Evolutionary conservation across 1,140 invertebrate genomes (phyloP).

Genomic region (Heliconius congener): DNA sequence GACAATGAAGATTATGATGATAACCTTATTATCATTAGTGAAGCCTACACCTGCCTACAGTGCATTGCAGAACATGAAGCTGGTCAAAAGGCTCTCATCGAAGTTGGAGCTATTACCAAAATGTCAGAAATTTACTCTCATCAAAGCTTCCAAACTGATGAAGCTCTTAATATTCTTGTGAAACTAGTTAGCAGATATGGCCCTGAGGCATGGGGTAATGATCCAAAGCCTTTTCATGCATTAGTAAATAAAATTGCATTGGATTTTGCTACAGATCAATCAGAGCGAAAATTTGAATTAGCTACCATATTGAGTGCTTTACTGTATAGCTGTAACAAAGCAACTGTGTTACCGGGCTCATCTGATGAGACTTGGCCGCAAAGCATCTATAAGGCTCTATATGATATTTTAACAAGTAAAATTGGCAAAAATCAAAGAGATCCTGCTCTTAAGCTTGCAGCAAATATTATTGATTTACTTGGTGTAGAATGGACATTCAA

Average conservation of each 20-base stretch:
- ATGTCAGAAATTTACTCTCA: conserved; percentile 92
- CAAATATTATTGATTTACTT: conserved; percentile 89
- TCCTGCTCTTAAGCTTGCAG: conserved; percentile 91
- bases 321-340: conserved; percentile 86
- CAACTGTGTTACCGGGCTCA: conserved; percentile 83
- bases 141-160: conserved; percentile 93
- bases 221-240: conserved; percentile 88
- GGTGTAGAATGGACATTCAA: conserved; percentile 91
- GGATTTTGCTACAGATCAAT: conserved; percentile 93
- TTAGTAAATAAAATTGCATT: conserved; percentile 92
- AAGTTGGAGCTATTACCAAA: conserved; percentile 88
- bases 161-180: conserved; percentile 90
- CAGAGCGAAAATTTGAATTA: conserved; percentile 93
- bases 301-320: conserved; percentile 89
- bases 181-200: conserved; percentile 87
- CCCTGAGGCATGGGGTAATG: conserved; percentile 86
- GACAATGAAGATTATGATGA: conserved; percentile 92
- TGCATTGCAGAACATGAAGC: conserved; percentile 87
- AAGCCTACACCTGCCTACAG: conserved; percentile 92
- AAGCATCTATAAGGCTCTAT: conserved; percentile 89
- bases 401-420: conserved; percentile 92
- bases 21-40: conserved; percentile 92
- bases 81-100: conserved; percentile 88
- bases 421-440: conserved; percentile 93
- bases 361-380: conserved; percentile 89